phyloP scores from a whole-genome alignment of 2,888 invertebrate species.

The Thecocarcelia acutangulata region DNA sequence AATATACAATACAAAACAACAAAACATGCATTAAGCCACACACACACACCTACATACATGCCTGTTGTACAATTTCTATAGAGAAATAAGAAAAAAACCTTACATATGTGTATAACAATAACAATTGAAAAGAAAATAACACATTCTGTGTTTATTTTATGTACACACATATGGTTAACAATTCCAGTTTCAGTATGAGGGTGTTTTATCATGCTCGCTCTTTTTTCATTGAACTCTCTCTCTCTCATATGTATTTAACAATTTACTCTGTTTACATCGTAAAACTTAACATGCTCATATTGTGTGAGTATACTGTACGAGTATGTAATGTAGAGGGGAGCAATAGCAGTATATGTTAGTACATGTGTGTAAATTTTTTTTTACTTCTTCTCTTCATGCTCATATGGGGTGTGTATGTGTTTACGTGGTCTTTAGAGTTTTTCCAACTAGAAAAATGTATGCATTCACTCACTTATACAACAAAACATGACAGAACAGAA shows the following conservation, averaged over 20 bases:
- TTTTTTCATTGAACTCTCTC: constrained; percentile 29
- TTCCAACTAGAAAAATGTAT: constrained; percentile 50
- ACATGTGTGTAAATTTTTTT: constrained; percentile 34
- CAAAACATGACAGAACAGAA: background rate
- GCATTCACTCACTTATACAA: constrained; percentile 1
- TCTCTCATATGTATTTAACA: constrained; percentile 28
- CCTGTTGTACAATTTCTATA: background rate
- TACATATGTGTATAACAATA: constrained; percentile 46
- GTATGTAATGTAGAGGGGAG: constrained; percentile 41
- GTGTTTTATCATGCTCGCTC: constrained; percentile 39
- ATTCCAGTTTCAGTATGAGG: constrained; percentile 42
- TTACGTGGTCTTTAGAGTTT: constrained; percentile 19
- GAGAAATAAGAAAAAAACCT: background rate
- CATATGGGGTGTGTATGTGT: constrained; percentile 22
- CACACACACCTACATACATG: too few species aligned
- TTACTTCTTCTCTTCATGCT: constrained; percentile 18
- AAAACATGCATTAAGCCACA: constrained; percentile 25
- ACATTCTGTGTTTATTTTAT: constrained; percentile 26
- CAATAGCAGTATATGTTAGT: constrained; percentile 31
- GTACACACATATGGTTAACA: constrained; percentile 48
- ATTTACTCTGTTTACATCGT: constrained; percentile 13
- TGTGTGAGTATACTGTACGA: background rate
- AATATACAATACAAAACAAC: constrained; percentile 52
- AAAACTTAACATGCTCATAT: constrained; percentile 9
- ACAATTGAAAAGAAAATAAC: constrained; percentile 35